Percentiles rank a stretch among this genome's conserved stretches.
Evolutionary conservation across 2,797 vertebrate genomes (phyloP).

Genomic region (Mareca strepera): DNA sequence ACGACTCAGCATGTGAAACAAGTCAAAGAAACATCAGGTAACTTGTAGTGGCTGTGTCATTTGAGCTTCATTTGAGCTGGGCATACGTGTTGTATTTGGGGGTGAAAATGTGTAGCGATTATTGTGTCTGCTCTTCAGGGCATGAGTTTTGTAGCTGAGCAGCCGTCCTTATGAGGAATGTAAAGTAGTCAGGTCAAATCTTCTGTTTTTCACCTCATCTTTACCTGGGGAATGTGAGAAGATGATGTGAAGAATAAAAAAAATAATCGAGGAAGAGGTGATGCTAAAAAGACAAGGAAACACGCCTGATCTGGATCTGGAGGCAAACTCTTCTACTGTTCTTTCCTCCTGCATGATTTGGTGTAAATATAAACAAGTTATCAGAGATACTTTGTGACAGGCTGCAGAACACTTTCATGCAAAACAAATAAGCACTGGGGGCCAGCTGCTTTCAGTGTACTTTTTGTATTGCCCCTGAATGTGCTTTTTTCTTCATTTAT

Average conservation of each 20-base stretch:
- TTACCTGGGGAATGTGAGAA: neutral
- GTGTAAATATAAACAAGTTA: neutral
- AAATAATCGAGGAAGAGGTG: neutral
- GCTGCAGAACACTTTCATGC: neutral
- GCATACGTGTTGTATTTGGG: neutral
- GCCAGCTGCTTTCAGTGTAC: neutral
- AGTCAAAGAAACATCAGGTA: neutral
- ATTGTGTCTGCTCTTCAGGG: neutral
- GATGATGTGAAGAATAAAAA: neutral
- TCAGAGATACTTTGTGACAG: slow-evolving; percentile 3
- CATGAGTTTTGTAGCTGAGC: neutral
- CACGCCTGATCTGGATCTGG: neutral
- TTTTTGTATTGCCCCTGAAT: neutral
- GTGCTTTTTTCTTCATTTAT: neutral
- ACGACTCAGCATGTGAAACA: neutral
- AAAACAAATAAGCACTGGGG: neutral
- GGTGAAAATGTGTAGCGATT: neutral
- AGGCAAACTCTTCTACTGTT: neutral
- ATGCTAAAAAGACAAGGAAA: neutral
- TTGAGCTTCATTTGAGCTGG: neutral
- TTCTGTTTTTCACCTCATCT: neutral
- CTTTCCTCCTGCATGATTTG: neutral
- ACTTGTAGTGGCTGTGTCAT: neutral
- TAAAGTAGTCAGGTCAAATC: neutral
- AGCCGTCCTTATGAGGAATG: neutral